Conservation (phyloP, 2,113 vertebrate genomes). For the Microtus richardsoni region DNA sequence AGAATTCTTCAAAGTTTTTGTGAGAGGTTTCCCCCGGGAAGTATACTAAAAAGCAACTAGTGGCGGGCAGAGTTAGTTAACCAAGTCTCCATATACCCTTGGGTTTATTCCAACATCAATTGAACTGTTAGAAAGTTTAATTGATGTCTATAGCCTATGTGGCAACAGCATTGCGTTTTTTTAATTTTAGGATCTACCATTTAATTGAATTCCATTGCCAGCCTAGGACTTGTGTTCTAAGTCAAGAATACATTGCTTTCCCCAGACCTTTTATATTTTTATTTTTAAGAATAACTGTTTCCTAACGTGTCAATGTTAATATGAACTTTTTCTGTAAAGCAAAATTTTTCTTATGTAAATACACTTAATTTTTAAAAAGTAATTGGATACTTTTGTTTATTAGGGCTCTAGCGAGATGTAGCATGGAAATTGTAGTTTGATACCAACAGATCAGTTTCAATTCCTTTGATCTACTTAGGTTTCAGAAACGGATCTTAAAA, state of each 20-base stretch:
- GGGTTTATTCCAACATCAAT: not conserved
- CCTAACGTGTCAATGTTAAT: not conserved
- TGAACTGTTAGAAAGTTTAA: not conserved
- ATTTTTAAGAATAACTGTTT: constrained; percentile 48
- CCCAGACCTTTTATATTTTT: constrained; percentile 25
- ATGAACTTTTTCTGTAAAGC: constrained; percentile 15
- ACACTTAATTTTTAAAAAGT: constrained; percentile 45
- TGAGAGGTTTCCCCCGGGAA: not conserved
- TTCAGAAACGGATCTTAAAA: constrained; percentile 60
- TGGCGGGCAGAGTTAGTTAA: not conserved
- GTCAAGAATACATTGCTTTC: not conserved
- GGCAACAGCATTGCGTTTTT: constrained; percentile 1
- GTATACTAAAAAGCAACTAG: constrained; percentile 21
- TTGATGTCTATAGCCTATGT: not conserved
- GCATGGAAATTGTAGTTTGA: constrained; percentile 56
- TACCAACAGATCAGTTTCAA: constrained; percentile 62
- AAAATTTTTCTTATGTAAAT: constrained; percentile 42
- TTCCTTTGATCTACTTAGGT: constrained; percentile 68
- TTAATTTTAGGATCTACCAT: constrained; percentile 32
- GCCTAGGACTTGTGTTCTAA: constrained; percentile 26
- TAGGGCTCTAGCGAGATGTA: constrained; percentile 40
- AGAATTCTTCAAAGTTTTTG: constrained; percentile 10
- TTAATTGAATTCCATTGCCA: constrained; percentile 13
- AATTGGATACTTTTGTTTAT: constrained; percentile 61
- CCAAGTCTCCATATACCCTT: not conserved